Conservation (phyloP, 2,797 vertebrate species). For the Hemitrygon akajei region DNA sequence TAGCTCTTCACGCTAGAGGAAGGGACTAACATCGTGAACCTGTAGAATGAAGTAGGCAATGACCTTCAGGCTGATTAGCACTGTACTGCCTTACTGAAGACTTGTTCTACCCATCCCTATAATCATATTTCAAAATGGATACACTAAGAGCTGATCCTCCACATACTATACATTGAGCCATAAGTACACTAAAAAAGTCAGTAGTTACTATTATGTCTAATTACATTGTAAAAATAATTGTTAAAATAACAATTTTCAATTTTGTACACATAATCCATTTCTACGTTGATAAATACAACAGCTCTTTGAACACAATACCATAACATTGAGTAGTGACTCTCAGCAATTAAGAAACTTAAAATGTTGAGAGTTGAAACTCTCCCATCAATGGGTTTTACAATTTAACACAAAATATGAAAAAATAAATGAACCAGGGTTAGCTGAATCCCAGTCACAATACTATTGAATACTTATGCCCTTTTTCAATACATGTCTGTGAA, state of each 20-base stretch:
- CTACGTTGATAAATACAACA: not conserved
- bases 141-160: no score
- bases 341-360: not conserved
- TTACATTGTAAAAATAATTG: no score
- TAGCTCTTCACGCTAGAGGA: not conserved
- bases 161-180: not conserved
- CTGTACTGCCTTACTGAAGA: not conserved
- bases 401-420: not conserved
- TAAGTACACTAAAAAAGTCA: not conserved
- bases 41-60: not conserved
- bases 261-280: not conserved
- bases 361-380: not conserved
- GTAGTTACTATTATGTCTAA: no score
- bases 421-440: not conserved
- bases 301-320: not conserved
- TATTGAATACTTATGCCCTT: not conserved
- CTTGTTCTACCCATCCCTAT: not conserved
- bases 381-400: not conserved
- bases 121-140: not conserved
- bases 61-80: not conserved
- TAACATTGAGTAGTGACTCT: not conserved
- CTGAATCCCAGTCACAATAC: not conserved
- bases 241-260: slow-evolving; percentile 3
- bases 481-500: not conserved
- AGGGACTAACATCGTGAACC: not conserved